These are phyloP conservation scores for Propithecus deckenii DNA, from an alignment of 2,797 vertebrate genomes.

Conservation along the genomic window DNA sequence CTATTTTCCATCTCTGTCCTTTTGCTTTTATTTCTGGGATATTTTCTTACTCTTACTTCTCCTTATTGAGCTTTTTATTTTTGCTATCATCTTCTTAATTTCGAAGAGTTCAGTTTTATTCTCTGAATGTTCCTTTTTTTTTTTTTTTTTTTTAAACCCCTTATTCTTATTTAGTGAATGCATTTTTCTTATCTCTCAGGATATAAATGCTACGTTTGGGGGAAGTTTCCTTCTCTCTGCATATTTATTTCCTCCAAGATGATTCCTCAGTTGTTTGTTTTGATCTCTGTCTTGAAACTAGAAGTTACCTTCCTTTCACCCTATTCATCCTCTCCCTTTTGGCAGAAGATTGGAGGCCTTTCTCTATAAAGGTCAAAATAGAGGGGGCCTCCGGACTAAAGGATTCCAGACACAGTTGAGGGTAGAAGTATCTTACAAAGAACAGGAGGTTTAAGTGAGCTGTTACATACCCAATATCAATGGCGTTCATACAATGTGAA, in stretches of 20 bases:
- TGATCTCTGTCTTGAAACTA: not conserved
- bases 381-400: not conserved
- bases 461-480: not conserved
- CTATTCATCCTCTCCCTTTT: not conserved
- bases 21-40: conserved; percentile 28
- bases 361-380: not conserved
- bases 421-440: not conserved
- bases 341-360: not conserved
- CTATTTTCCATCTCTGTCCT: not conserved
- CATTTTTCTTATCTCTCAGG: not conserved
- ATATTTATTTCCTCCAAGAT: not conserved
- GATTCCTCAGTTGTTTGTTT: not conserved
- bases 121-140: not conserved
- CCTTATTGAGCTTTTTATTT: not conserved
- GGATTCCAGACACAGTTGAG: not conserved
- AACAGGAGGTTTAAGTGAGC: not conserved
- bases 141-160: too few species aligned
- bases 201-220: not conserved
- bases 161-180: not conserved
- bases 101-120: not conserved
- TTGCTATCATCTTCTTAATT: not conserved
- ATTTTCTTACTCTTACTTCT: not conserved
- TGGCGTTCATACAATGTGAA: not conserved
- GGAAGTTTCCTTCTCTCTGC: not conserved
- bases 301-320: not conserved